A percentile compares a stretch with the other conserved stretches of the same genome.
phyloP scores from a whole-genome alignment of 1,140 invertebrate genomes.

The Lasaia peninsularis region DNA sequence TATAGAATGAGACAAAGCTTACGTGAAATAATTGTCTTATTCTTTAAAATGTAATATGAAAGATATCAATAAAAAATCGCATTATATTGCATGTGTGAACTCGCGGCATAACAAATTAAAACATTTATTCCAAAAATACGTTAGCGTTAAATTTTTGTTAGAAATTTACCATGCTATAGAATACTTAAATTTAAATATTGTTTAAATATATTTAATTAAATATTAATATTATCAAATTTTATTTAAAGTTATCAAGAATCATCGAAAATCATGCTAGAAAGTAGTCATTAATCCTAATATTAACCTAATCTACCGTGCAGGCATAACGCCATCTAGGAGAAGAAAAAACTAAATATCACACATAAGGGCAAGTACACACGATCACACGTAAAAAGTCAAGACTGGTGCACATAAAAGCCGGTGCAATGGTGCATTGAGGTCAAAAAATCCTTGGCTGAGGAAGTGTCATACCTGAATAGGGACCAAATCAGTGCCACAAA shows the following conservation, averaged over 20 bases:
- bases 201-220: constrained; percentile 15
- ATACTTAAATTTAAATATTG: constrained; percentile 25
- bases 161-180: constrained; percentile 26
- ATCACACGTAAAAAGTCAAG: constrained; percentile 45
- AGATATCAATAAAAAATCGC: not conserved
- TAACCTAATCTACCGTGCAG: constrained; percentile 53
- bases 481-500: constrained; percentile 81
- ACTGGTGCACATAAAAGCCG: constrained; percentile 65
- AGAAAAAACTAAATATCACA: constrained; percentile 16
- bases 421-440: constrained; percentile 50
- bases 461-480: constrained; percentile 82
- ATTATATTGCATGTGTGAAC: not conserved
- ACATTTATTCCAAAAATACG: constrained; percentile 14
- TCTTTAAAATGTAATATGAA: not conserved
- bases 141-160: constrained; percentile 19
- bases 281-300: constrained; percentile 14
- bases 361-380: constrained; percentile 21
- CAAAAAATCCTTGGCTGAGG: constrained; percentile 51
- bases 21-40: no score
- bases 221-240: constrained; percentile 13
- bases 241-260: not conserved
- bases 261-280: constrained; percentile 3
- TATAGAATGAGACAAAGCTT: no score
- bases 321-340: constrained; percentile 21
- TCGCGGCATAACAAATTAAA: no score